These are phyloP conservation scores for Hipparchia sbordonii DNA, from an alignment of 2,888 invertebrate species.

Conservation along the genomic window DNA sequence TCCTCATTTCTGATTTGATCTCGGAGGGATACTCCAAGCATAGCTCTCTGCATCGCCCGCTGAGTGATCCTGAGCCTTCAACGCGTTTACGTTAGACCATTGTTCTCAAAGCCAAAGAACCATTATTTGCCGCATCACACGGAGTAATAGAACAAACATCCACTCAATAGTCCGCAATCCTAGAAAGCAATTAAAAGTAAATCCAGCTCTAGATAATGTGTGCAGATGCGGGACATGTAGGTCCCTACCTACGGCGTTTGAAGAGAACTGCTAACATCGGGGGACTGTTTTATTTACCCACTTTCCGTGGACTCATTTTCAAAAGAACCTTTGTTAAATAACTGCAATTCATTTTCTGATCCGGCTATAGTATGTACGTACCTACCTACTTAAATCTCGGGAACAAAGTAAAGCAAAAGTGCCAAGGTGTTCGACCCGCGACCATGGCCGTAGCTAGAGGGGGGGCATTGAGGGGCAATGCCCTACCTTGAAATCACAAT, in stretches of 20 bases:
- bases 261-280: conserved; percentile 23
- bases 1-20: too few species aligned
- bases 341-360: neutral
- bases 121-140: neutral
- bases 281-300: conserved; percentile 25
- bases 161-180: conserved; percentile 10
- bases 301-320: conserved; percentile 17
- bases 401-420: too few species aligned
- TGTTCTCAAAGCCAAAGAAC: neutral
- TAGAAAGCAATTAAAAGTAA: conserved; percentile 31
- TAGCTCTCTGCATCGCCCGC: too few species aligned
- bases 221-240: conserved; percentile 1
- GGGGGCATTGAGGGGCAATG: too few species aligned
- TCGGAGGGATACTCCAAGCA: too few species aligned
- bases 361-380: neutral
- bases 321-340: neutral
- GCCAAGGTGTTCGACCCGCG: too few species aligned
- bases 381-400: too few species aligned
- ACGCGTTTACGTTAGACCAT: neutral
- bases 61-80: too few species aligned
- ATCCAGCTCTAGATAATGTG: conserved; percentile 27
- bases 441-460: too few species aligned
- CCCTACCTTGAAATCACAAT: too few species aligned
- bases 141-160: conserved; percentile 10
- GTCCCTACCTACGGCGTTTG: conserved; percentile 25